phyloP scores from a whole-genome alignment of 2,888 invertebrate species.

The Thera britannica region DNA sequence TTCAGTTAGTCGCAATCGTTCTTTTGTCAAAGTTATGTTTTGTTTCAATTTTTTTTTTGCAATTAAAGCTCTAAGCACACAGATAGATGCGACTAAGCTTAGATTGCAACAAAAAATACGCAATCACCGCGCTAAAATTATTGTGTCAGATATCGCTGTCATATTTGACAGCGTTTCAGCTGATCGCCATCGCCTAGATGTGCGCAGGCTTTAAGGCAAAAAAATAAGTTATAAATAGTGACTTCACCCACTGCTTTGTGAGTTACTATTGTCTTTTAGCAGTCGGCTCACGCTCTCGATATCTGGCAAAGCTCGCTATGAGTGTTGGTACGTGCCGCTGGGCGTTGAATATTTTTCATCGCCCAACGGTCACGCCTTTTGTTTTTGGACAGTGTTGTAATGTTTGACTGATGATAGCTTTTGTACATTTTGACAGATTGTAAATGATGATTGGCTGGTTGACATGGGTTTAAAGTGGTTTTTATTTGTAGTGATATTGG shows the following conservation, averaged over 20 bases:
- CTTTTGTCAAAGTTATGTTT: no score
- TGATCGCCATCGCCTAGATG: no score
- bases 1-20: no score
- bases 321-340: slow-evolving; percentile 61
- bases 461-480: neutral
- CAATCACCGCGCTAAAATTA: no score
- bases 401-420: slow-evolving; percentile 15
- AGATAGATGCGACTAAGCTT: no score
- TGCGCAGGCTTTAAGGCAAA: no score
- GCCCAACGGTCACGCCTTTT: slow-evolving; percentile 41
- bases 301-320: slow-evolving; percentile 54
- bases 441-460: neutral
- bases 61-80: no score
- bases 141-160: no score
- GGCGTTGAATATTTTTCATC: slow-evolving; percentile 57
- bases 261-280: slow-evolving; percentile 7
- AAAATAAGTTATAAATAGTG: neutral
- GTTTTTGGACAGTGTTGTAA: slow-evolving; percentile 48
- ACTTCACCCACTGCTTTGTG: slow-evolving; percentile 1
- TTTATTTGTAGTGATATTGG: neutral
- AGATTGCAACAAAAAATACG: no score
- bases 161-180: no score
- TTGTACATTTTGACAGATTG: slow-evolving; percentile 6
- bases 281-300: slow-evolving; percentile 51
- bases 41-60: no score